Percentiles rank a stretch among this genome's conserved stretches.
Conservation (phyloP, 1,140 invertebrate genomes). For the Anastrepha obliqua region DNA sequence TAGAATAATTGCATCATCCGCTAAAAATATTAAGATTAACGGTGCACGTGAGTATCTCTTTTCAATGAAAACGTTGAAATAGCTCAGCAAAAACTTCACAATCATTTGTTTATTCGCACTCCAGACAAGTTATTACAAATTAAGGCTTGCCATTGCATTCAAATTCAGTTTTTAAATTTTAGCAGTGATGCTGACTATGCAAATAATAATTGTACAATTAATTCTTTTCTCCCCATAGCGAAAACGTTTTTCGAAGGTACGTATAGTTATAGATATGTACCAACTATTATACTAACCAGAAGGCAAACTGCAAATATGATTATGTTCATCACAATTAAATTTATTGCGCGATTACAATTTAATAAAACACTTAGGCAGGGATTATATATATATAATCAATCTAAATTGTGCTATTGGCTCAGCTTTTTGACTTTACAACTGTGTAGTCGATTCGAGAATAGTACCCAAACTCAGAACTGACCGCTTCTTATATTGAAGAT, state of each 20-base stretch:
- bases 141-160: too few relatives aligned
- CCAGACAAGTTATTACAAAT: too few relatives aligned
- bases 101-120: too few relatives aligned
- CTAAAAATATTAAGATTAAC: conserved; percentile 5
- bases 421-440: background rate
- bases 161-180: too few relatives aligned
- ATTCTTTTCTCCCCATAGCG: too few relatives aligned
- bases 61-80: background rate
- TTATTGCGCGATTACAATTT: background rate
- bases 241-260: too few relatives aligned
- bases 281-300: background rate
- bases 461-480: conserved; percentile 1
- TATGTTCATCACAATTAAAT: background rate
- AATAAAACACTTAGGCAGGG: background rate
- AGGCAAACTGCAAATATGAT: background rate
- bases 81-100: too few relatives aligned
- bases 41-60: background rate
- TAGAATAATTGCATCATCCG: background rate
- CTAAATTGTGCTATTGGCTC: background rate
- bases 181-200: too few relatives aligned
- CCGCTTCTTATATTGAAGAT: conserved; percentile 57
- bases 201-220: too few relatives aligned
- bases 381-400: too few relatives aligned
- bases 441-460: conserved; percentile 48
- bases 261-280: background rate